Evolutionary conservation across 1,140 invertebrate genomes (phyloP).

Genomic region (Hormaphis cornu): DNA sequence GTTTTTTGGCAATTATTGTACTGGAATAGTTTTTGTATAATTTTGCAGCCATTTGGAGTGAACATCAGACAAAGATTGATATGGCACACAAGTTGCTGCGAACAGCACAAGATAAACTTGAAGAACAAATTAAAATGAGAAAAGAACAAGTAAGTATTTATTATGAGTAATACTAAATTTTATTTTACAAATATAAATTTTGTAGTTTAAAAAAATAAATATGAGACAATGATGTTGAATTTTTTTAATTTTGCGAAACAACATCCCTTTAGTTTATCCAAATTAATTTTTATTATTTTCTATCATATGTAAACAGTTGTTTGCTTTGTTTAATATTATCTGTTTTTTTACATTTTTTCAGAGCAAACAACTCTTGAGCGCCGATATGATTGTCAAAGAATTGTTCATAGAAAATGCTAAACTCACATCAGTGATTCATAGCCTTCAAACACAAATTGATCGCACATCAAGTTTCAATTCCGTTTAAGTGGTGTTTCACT

Average conservation of each 20-base stretch:
- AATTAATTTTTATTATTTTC: too few species aligned
- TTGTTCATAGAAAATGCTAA: constrained; percentile 71
- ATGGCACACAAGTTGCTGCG: constrained; percentile 51
- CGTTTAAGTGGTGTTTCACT: not conserved
- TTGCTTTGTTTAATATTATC: too few species aligned
- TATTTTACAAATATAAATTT: too few species aligned
- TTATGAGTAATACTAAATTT: too few species aligned
- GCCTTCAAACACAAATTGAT: constrained; percentile 49
- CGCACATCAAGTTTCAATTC: constrained; percentile 8
- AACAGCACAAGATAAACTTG: constrained; percentile 50
- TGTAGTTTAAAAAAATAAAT: too few species aligned
- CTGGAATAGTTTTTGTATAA: constrained; percentile 1
- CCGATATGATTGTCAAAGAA: constrained; percentile 65
- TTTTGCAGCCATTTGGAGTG: constrained; percentile 51
- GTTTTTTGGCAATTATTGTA: too few species aligned
- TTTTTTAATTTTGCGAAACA: too few species aligned
- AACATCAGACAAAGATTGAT: constrained; percentile 51
- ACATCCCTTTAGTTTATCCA: too few species aligned
- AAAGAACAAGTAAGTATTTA: constrained; percentile 45
- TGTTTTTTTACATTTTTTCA: constrained; percentile 37
- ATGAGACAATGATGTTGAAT: too few species aligned
- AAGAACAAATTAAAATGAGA: constrained; percentile 52
- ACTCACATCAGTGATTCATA: constrained; percentile 54
- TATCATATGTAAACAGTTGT: too few species aligned
- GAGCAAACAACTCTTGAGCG: constrained; percentile 54